Base-by-base conservation (phyloP, 2,113 vertebrate genomes). In the Shinisaurus crocodilurus region DNA sequence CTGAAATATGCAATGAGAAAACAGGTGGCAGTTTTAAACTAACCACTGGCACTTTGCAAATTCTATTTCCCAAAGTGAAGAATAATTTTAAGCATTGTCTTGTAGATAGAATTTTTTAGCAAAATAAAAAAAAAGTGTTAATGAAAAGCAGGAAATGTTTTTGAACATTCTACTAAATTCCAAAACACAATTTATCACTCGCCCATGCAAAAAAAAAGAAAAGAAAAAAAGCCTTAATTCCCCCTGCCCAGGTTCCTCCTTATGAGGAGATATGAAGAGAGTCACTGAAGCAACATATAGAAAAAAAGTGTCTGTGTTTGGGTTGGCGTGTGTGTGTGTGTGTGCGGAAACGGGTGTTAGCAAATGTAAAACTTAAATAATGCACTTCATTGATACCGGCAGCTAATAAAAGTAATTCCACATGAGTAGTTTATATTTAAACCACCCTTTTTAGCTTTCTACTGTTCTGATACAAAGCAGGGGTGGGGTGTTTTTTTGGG, bases 101-200 rank as follows among this genome's bases (percentile, higher is more conserved):
- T 82, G 40, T 89, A 40, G 80, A 74, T 9, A 8, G 40, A 45
- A 89, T 25, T 10, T 81, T 67, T 63, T 54, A 32, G n/a, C 37
- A 48, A 27, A 72, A 82, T 12, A 54, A 20, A 63, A 63, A 63
- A 63, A 63, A 82, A 29, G 88, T 74, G 88, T 27, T 89, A 83
- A 89, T 83, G 69, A 74, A 83, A 89, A 74, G 50, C 50, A 74
- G 48, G 40, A 60, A 74, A 74, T 89, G 80, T 89, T 89, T 89
- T 74, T n/a, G 69, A 89, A 74, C 80, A 60, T 74, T 83, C 74
- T 60, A 43, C 77, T 89, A 45, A 83, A 75, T 75, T 89, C 80
- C 48, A 34, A 82, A 89, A 72, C 79, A 82, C 37, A 75, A 82
- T 82, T 75, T 89, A 50, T 89, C 80, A 83, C 67, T 37, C 50